phyloP scores from a whole-genome alignment of 2,113 vertebrate genomes.

The Herpetotheres cachinnans region DNA sequence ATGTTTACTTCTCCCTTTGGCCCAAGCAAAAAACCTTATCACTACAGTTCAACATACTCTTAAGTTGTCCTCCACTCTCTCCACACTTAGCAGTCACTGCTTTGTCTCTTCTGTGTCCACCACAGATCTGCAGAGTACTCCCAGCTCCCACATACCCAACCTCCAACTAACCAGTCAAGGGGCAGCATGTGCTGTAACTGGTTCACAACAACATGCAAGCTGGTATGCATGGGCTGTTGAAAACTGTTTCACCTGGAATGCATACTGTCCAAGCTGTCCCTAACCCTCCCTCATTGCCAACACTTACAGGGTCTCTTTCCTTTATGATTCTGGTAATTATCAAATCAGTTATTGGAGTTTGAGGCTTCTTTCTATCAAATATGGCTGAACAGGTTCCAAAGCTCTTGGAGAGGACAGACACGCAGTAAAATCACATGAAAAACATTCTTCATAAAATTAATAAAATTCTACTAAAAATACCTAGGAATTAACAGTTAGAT shows the following conservation, averaged over 20 bases:
- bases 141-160: neutral
- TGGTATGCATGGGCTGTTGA: neutral
- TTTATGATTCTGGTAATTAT: neutral
- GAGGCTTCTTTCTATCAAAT: neutral
- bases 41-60: neutral
- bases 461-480: neutral
- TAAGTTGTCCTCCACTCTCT: neutral
- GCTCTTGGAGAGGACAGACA: neutral
- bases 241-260: neutral
- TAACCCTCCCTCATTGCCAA: neutral
- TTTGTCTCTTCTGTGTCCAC: neutral
- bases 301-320: neutral
- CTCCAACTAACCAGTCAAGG: neutral
- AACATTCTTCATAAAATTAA: neutral
- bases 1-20: neutral
- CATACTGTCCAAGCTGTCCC: no score
- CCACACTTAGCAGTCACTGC: neutral
- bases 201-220: accelerated
- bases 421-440: neutral
- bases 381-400: neutral
- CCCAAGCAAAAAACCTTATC: neutral
- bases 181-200: accelerated
- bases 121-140: neutral
- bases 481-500: neutral
- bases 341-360: neutral